Conservation (phyloP, 2,888 invertebrate genomes). For the Drosophila atroscutellata region DNA sequence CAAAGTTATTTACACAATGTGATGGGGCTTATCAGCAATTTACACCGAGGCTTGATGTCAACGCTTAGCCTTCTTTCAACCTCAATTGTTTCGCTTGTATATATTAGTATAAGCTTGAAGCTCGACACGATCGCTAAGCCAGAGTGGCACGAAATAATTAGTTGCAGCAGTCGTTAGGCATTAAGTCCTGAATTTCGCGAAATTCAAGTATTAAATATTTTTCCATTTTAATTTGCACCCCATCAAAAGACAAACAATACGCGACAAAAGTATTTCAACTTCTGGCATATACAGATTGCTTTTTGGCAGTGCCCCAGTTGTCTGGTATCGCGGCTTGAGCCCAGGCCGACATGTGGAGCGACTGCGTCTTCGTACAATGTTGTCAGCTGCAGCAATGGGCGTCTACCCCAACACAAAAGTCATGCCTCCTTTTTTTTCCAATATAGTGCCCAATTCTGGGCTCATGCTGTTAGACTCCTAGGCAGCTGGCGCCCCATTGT, state of each 20-base stretch:
- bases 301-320: conserved; percentile 67
- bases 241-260: conserved; percentile 72
- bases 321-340: conserved; percentile 33
- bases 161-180: background rate
- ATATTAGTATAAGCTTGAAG: background rate
- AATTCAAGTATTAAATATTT: background rate
- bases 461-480: conserved; percentile 55
- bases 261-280: conserved; percentile 74
- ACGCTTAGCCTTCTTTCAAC: background rate
- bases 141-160: background rate
- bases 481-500: conserved; percentile 63
- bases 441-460: conserved; percentile 16
- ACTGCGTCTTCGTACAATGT: conserved; percentile 29
- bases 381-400: conserved; percentile 47
- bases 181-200: background rate
- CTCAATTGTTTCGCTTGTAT: background rate
- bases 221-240: conserved; percentile 78
- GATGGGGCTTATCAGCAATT: background rate
- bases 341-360: conserved; percentile 71
- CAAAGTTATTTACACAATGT: background rate
- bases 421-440: background rate
- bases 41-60: background rate
- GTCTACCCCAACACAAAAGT: conserved; percentile 30
- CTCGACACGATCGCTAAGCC: background rate
- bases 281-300: conserved; percentile 69